These are phyloP conservation scores for Hyperopisus bebe DNA, from an alignment of 2,113 vertebrate species.

Conservation along the genomic window DNA sequence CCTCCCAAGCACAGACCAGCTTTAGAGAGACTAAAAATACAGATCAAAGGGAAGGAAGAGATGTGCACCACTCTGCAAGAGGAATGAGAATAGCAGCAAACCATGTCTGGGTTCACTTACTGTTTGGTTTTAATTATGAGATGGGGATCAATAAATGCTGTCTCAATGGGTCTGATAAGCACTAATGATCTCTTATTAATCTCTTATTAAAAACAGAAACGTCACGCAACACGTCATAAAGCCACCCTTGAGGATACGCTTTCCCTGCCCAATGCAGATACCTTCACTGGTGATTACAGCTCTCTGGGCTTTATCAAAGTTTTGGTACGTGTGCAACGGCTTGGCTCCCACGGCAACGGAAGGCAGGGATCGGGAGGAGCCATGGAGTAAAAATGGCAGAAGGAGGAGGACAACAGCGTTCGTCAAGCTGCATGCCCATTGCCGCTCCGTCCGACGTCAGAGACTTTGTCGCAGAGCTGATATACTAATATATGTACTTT, in stretches of 20 bases:
- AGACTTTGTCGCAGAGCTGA: not conserved
- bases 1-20: not conserved
- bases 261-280: not conserved
- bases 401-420: not conserved
- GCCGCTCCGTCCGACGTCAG: not conserved
- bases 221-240: not conserved
- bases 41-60: not conserved
- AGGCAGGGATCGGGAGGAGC: not conserved
- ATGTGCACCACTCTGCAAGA: not conserved
- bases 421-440: not conserved
- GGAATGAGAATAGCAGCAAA: not conserved
- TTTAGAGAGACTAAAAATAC: not conserved
- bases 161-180: not conserved
- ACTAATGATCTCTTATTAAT: slow-evolving; percentile 3
- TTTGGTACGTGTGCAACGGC: not conserved
- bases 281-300: not conserved
- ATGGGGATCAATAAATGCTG: not conserved
- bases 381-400: not conserved
- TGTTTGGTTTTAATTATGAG: not conserved
- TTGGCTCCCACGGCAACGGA: not conserved
- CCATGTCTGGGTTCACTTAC: not conserved
- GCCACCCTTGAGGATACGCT: not conserved
- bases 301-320: not conserved
- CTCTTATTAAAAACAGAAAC: not conserved
- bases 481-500: not conserved